Evolutionary conservation across 2,888 invertebrate species (phyloP).

Genomic region (Tinea trinotella): DNA sequence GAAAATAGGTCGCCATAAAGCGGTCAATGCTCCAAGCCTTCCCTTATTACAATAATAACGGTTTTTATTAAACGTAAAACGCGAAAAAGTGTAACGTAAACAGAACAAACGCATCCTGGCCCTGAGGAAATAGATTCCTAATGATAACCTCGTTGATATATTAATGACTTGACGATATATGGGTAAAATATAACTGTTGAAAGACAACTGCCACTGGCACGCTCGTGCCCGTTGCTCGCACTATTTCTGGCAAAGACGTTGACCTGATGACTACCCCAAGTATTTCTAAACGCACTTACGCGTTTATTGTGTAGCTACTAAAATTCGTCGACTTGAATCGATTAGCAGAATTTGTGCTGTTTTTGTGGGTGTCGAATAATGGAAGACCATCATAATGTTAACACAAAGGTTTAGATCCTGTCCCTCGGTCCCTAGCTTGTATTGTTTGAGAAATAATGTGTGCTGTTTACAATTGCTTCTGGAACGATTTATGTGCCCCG

Average conservation of each 20-base stretch:
- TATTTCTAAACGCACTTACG: conserved; percentile 3
- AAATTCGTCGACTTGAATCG: background rate
- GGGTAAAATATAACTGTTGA: conserved; percentile 51
- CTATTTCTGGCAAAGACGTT: conserved; percentile 63
- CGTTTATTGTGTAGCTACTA: background rate
- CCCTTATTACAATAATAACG: conserved; percentile 16
- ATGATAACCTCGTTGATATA: conserved; percentile 61
- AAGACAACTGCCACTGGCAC: conserved; percentile 52
- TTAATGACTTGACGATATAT: conserved; percentile 58
- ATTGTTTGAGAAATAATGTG: conserved; percentile 43
- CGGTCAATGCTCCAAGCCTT: conserved; percentile 46
- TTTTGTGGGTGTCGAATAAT: background rate
- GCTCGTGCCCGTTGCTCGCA: conserved; percentile 28
- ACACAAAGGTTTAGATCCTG: conserved; percentile 2
- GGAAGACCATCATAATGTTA: background rate
- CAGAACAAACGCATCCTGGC: conserved; percentile 11
- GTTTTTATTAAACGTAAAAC: conserved; percentile 16
- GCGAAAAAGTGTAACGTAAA: conserved; percentile 8
- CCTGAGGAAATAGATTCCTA: conserved; percentile 37
- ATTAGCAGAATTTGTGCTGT: background rate
- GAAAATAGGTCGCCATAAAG: conserved; percentile 47
- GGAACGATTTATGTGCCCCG: conserved; percentile 39
- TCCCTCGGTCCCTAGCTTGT: conserved; percentile 24
- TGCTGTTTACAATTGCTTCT: conserved; percentile 37
- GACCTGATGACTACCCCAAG: conserved; percentile 37